Base-by-base conservation (phyloP, 2,888 invertebrate genomes). In the Eucera pruinosa region DNA sequence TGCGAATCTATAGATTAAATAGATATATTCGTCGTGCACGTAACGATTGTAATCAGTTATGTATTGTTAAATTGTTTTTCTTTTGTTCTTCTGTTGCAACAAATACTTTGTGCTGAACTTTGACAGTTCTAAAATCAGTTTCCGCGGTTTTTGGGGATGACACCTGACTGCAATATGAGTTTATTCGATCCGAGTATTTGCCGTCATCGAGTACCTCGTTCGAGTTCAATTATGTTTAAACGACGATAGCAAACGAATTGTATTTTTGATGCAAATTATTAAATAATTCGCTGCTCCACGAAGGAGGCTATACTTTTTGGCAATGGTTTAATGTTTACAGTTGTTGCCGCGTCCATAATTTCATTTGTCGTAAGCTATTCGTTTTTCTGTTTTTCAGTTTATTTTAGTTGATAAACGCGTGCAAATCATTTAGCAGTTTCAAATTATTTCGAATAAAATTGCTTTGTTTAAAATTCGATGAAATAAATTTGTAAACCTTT, bases 1-100 rank as follows among this genome's bases (percentile, higher is more conserved):
- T 20, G 47, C 20, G 11, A 60, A 11, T 61, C 81, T 66, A 68
- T n/a, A n/a, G n/a, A n/a, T n/a, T n/a, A n/a, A n/a, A n/a, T n/a
- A n/a, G n/a, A n/a, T n/a, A n/a, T 66, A 81, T 78, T 78, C 71
- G 47, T 73, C 65, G 18, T 66, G 55, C 27, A 18, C n/a, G 15
- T 18, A 62, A 25, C 41, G 11, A 67, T 66, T 23, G 61, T 64
- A 47, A 48, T 33, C 57, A n/a, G n/a, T n/a, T n/a, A n/a, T n/a
- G 47, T 67, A 62, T 65, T 50, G 55, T 57, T 36, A n/a, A 15
- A 9, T 1, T 6, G 9, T 27, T n/a, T 54, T 20, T 41, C 7
- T 33, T 36, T 61, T 57, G 7, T 52, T 23, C 58, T 27, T 27
- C 11, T 18, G 15, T 9, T 6, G 9, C 11, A n/a, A 13, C 2